These are phyloP conservation scores for Cheiracanthium punctorium DNA, from an alignment of 2,888 invertebrate species.

Conservation along the genomic window DNA sequence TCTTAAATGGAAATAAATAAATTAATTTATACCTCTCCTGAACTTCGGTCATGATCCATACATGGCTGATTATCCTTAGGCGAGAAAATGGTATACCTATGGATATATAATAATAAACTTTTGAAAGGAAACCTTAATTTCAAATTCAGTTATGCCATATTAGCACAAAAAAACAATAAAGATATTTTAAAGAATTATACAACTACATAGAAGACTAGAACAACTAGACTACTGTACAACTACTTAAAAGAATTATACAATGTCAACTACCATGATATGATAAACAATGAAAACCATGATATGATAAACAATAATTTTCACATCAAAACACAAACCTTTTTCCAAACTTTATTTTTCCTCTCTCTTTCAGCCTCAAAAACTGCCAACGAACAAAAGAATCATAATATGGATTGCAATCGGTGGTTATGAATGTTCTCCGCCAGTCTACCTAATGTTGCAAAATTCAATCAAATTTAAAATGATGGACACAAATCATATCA, in stretches of 20 bases:
- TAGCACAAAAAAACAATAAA: no score
- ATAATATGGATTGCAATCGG: conserved; percentile 97
- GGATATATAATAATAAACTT: no score
- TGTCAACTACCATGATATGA: no score
- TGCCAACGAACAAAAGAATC: conserved; percentile 99
- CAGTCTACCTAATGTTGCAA: conserved; percentile 87
- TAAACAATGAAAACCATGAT: no score
- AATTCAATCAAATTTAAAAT: neutral
- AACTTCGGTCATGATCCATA: conserved; percentile 98
- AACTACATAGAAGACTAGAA: no score
- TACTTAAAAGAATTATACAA: no score
- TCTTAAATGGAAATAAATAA: neutral
- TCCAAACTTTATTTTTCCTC: conserved; percentile 95
- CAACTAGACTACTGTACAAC: no score
- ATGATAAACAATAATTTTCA: no score
- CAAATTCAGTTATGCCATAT: no score
- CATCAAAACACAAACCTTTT: conserved; percentile 83
- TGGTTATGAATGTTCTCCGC: conserved; percentile 98
- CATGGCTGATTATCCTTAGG: conserved; percentile 98
- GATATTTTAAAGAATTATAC: no score
- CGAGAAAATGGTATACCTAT: conserved; percentile 91
- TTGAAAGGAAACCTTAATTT: no score
- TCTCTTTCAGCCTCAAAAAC: conserved; percentile 87
- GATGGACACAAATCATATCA: no score
- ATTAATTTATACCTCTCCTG: conserved; percentile 83